phyloP scores from a whole-genome alignment of 2,888 invertebrate genomes.

The Pristionchus fissidentatus region DNA sequence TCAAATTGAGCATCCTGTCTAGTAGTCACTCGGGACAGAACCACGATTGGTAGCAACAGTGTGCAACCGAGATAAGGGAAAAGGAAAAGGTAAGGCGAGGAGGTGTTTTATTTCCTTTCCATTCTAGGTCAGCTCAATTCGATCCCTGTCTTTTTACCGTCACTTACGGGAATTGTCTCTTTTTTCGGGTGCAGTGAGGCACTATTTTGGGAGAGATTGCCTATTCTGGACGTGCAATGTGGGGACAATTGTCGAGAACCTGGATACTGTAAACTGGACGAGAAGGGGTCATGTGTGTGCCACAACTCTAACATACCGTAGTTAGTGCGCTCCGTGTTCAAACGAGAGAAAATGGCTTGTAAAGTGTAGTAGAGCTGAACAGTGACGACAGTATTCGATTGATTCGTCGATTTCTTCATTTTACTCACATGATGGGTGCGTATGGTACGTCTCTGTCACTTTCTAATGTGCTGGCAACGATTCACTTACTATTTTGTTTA shows the following conservation, averaged over 20 bases:
- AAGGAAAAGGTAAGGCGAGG: background rate
- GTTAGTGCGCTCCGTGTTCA: background rate
- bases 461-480: too few relatives aligned
- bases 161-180: background rate
- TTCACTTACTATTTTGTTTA: too few relatives aligned
- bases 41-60: background rate
- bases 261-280: background rate
- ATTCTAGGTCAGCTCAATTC: slow-evolving; percentile 12
- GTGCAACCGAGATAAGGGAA: background rate
- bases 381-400: too few relatives aligned
- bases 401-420: too few relatives aligned
- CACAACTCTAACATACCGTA: slow-evolving; percentile 7
- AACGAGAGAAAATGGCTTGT: too few relatives aligned
- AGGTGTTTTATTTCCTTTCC: slow-evolving; percentile 14
- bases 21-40: too few relatives aligned
- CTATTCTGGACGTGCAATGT: background rate
- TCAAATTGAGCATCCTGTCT: too few relatives aligned
- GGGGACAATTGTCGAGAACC: background rate
- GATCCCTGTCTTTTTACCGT: slow-evolving; percentile 27
- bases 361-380: too few relatives aligned
- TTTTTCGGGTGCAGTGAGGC: background rate
- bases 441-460: too few relatives aligned
- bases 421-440: too few relatives aligned
- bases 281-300: background rate
- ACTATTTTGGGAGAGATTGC: background rate